Evolutionary conservation across 2,888 invertebrate species (phyloP), one percentile per base, ranked within the genome.

Genomic region (Scotopteryx bipunctaria): DNA sequence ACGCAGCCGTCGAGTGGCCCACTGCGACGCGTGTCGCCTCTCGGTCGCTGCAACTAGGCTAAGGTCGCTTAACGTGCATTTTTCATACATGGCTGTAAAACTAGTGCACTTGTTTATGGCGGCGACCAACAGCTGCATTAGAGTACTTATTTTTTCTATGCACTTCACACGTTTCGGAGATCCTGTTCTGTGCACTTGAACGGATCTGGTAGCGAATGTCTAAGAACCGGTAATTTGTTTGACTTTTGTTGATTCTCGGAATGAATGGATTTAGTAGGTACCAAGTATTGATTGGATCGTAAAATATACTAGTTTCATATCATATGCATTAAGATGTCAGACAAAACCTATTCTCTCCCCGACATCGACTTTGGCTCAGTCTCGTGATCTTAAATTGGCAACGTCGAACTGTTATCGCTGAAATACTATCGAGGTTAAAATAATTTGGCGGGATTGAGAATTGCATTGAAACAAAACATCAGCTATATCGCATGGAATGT

Each of bases 1-100:
- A 63, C 44, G 38, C 50, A 33, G 47, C 53, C 57, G 55, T 59
- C 52, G 52, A 57, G 53, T 55, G 59, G 56, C 47, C 57, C 48
- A 55, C 48, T 46, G 49, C 59, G 64, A 51, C 52, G 64, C 61
- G 54, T 57, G 59, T 36, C 64, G 63, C 61, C 61, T 56, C 65
- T 64, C 61, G 64, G 66, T 63, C 69, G 72, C 68, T 54, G 59
- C 73, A 83, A 80, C 71, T 85, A 68, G 85, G 86, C 82, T 85
- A 87, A 88, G 87, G 87, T 81, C 85, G 78, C 69, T 64, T n/a
- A 59, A 66, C 69, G 73, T 79, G 77, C 81, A 81, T 83, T 85
- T 86, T 86, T 79, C 75, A 79, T 19, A 19, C 19, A 19, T 4
- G 19, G 4, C 19, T 19, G 19, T 6, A 5, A 5, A 6, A 9